A percentile compares a stretch with the other conserved stretches of the same genome.
Conservation (phyloP, 2,888 invertebrate species). For the Tipula confusa region DNA sequence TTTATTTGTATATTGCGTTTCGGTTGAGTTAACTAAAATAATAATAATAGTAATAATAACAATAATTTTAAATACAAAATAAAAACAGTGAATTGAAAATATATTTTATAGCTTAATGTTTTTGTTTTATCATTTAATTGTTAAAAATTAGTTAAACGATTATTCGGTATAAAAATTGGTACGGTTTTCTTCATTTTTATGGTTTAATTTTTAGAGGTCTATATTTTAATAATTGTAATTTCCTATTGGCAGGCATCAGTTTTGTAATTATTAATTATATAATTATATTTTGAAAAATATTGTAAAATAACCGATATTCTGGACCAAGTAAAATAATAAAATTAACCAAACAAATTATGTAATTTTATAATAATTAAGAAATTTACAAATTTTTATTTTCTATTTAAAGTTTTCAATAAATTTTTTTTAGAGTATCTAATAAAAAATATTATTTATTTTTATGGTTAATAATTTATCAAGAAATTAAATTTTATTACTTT, state of each 20-base stretch:
- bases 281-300: background rate
- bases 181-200: background rate
- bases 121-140: background rate
- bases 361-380: background rate
- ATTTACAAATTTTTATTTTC: background rate
- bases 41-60: background rate
- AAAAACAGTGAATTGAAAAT: background rate
- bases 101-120: background rate
- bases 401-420: background rate
- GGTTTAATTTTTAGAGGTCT: background rate
- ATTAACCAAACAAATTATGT: background rate
- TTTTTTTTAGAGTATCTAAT: background rate
- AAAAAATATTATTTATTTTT: background rate
- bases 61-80: background rate
- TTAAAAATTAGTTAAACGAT: background rate
- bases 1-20: conserved; percentile 31
- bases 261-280: background rate
- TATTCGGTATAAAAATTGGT: conserved; percentile 26
- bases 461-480: conserved; percentile 21
- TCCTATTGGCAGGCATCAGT: conserved; percentile 29
- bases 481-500: background rate
- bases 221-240: conserved; percentile 21
- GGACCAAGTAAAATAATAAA: background rate
- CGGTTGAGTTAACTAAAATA: conserved; percentile 15
- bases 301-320: background rate